Percentiles rank a stretch among this genome's conserved stretches.
Evolutionary conservation across 1,140 invertebrate species (phyloP).

Genomic region (Psilanteris sp.): DNA sequence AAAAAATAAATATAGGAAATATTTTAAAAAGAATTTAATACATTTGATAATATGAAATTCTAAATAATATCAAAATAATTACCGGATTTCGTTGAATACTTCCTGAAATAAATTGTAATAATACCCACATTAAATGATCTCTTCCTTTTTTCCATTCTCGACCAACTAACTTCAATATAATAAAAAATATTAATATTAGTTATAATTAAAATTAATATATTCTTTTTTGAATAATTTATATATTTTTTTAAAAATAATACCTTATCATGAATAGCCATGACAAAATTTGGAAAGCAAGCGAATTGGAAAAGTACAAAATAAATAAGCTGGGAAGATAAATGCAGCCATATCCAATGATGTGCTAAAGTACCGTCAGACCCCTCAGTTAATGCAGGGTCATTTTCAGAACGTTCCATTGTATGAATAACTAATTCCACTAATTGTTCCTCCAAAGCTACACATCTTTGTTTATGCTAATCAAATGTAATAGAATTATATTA

Average conservation of each 20-base stretch:
- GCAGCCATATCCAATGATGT: conserved; percentile 93
- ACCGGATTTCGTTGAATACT: conserved; percentile 96
- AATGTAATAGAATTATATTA: too few species aligned
- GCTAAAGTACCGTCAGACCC: conserved; percentile 84
- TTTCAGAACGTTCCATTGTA: conserved; percentile 94
- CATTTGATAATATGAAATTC: too few species aligned
- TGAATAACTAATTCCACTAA: conserved; percentile 94
- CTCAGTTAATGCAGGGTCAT: conserved; percentile 80
- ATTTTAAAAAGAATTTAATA: too few species aligned
- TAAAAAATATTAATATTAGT: too few species aligned
- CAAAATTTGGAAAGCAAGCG: conserved; percentile 95
- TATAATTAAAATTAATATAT: too few species aligned
- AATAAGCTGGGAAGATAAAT: conserved; percentile 96
- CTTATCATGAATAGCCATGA: conserved; percentile 92
- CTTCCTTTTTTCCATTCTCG: conserved; percentile 92
- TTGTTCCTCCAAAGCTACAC: conserved; percentile 94
- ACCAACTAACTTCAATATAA: conserved; percentile 83
- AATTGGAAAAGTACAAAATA: conserved; percentile 98
- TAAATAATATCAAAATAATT: too few species aligned
- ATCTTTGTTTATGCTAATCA: conserved; percentile 92
- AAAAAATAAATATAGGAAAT: too few species aligned
- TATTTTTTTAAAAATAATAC: conserved; percentile 76
- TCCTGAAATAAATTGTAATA: conserved; percentile 97
- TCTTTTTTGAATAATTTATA: too few species aligned
- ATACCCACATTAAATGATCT: conserved; percentile 98